Evolutionary conservation across 2,888 invertebrate species (phyloP).

Genomic region (Dorcus parallelipipedus): DNA sequence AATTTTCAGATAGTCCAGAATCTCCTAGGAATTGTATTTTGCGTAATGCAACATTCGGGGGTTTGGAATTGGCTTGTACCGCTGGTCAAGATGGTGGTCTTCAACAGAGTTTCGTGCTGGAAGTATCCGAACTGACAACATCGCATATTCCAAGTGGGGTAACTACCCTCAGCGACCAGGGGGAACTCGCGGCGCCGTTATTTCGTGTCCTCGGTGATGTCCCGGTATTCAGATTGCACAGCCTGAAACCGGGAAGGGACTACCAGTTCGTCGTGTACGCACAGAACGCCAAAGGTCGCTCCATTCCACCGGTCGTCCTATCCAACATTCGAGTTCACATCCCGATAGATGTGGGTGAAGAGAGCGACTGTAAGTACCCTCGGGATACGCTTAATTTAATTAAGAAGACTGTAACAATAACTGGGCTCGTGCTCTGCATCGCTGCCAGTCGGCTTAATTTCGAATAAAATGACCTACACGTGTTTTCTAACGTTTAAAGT

Average conservation of each 20-base stretch:
- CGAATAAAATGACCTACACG: slow-evolving; percentile 6
- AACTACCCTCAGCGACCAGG: slow-evolving; percentile 49
- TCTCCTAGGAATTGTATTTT: slow-evolving; percentile 72
- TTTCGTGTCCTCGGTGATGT: slow-evolving; percentile 62
- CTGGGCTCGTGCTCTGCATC: slow-evolving; percentile 39
- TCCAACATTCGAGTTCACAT: slow-evolving; percentile 54
- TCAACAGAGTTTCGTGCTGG: slow-evolving; percentile 77
- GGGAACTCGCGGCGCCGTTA: slow-evolving; percentile 40
- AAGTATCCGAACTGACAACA: slow-evolving; percentile 59
- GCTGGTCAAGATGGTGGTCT: slow-evolving; percentile 80
- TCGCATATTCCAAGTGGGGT: slow-evolving; percentile 36
- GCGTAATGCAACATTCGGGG: slow-evolving; percentile 59
- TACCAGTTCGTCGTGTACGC: slow-evolving; percentile 80
- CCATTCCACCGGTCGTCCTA: slow-evolving; percentile 69
- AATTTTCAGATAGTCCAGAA: slow-evolving; percentile 67
- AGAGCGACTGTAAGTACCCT: slow-evolving; percentile 5
- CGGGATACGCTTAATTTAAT: slow-evolving; percentile 42
- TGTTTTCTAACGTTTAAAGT: slow-evolving; percentile 11
- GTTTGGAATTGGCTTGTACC: slow-evolving; percentile 67
- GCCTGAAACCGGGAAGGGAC: slow-evolving; percentile 70
- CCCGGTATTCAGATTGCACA: slow-evolving; percentile 68
- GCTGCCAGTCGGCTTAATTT: slow-evolving; percentile 26
- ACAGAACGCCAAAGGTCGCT: slow-evolving; percentile 77
- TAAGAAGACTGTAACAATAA: slow-evolving; percentile 44
- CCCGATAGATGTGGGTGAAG: slow-evolving; percentile 21